Evolutionary conservation across 2,113 vertebrate species (phyloP), one percentile per base, ranked within the genome.

Genomic region (Carlito syrichta): DNA sequence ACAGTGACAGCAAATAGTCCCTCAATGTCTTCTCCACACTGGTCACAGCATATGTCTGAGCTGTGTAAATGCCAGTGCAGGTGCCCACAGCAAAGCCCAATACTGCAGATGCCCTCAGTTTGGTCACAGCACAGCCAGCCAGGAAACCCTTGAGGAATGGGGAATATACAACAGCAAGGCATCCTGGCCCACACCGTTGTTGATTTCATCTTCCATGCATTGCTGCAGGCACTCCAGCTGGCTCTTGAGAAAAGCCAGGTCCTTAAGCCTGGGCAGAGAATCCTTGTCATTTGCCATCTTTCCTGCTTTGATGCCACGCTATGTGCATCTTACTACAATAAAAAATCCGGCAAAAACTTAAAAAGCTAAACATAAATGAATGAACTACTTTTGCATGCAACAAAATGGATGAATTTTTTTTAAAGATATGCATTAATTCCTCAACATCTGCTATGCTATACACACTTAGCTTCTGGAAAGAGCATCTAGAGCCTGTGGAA

Each of bases 141-240:
- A n/a, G 63, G 32, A n/a, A 66, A 35, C 3, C 32, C 63, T 66
- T 66, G 63, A 66, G 63, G 32, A 66, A 66, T 66, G 63, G 14
- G 63, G 63, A n/a, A 7, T 13, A 35, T 13, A 35, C 32, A n/a
- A 66, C 6, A 66, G 32, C 32, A 1, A 66, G 63, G 30, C 63
- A n/a, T 66, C 63, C 63, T 3, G 2, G 32, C 99, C 98, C 40
- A 99, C 95, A 91, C 99, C 99, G 8, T 98, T 98, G 8, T 99
- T 99, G 30, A 99, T 99, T 95, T 99, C 99, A 30, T 94, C 98
- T 98, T 99, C 99, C 45, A 99, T 98, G 76, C 98, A 98, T 89
- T 96, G 98, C 97, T 99, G 99, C 96, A 99, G 98, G 77, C 97
- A 98, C 95, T 99, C 99, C 97, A 99, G 94, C 98, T 99, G 99